phyloP scores from a whole-genome alignment of 2,797 vertebrate genomes.

The Denticeps clupeoides region DNA sequence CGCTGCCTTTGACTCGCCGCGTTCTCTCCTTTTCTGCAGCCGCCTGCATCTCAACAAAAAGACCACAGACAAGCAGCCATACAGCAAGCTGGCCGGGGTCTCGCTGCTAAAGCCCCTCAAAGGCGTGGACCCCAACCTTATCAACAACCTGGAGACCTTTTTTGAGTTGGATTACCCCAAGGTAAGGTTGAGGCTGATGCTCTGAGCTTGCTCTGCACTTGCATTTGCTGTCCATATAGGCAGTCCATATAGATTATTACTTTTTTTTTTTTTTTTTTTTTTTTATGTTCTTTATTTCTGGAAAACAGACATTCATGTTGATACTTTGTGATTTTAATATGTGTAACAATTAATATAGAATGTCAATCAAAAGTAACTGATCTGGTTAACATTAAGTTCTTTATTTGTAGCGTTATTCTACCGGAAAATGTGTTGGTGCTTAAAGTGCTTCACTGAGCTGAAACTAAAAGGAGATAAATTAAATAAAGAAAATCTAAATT shows the following conservation, averaged over 20 bases:
- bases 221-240: not conserved
- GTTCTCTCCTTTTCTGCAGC: constrained; percentile 46
- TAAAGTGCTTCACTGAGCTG: no score
- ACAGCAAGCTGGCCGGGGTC: constrained; percentile 78
- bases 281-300: no score
- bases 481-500: no score
- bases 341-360: not conserved
- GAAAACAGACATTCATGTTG: no score
- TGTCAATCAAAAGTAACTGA: not conserved
- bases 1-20: not conserved
- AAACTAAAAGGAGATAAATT: no score
- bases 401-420: no score
- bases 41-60: constrained; percentile 79
- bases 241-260: no score
- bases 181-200: constrained; percentile 59
- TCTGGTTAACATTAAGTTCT: not conserved
- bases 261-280: not conserved
- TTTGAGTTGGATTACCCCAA: constrained; percentile 95
- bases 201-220: not conserved
- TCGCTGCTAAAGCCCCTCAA: constrained; percentile 90
- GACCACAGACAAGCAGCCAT: constrained; percentile 69
- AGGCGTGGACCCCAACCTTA: constrained; percentile 87
- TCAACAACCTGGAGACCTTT: constrained; percentile 93
- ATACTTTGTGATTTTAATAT: not conserved
- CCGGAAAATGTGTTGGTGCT: no score